Base-by-base conservation (phyloP, 2,888 invertebrate genomes). In the Hirudinaria manillensis region DNA sequence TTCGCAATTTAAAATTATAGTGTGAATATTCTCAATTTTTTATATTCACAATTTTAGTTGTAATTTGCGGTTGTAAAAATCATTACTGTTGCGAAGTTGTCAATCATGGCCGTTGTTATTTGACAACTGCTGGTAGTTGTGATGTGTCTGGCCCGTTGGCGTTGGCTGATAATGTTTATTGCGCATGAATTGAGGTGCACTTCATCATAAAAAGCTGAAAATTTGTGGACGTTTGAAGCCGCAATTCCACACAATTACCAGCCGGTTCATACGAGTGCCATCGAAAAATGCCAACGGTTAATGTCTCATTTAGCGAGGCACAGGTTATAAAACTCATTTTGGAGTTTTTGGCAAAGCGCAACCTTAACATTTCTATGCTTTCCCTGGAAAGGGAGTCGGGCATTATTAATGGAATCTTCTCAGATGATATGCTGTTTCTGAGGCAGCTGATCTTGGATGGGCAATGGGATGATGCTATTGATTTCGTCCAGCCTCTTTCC, bases 381-480 rank as follows among this genome's bases (percentile, higher is more conserved):
- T 92, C 92, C 73, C 87, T 97, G 78, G 96, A 97, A 86, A 89
- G 96, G 72, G 97, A 97, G 87, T 93, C 95, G 0, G 96, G 96
- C 72, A 91, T 84, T 0, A 84, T 85, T 72, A 85, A 85, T 80
- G 84, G 85, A 34, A 77, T 94, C 78, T 95, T 90, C 85, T 93
- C 94, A 21, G 94, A 96, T 86, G 97, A 97, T 86, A 91, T 94
- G 56, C 89, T 97, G 70, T 97, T 97, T 86, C 88, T 97, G 29
- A 89, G 96, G 27, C 95, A 96, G 86, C 89, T 97, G 74, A 94
- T 97, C 80, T 89, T 97, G 75, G 97, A 97, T 85, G 97, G 97
- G 27, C 94, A 96, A 86, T 97, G 97, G 97, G 96, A 97, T 86
- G 95, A 96, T 85, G 95, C 93, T 0, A 87, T 95, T 77, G 95